Conservation (phyloP, 1,140 invertebrate genomes). For the Drosophila prosaltans region DNA sequence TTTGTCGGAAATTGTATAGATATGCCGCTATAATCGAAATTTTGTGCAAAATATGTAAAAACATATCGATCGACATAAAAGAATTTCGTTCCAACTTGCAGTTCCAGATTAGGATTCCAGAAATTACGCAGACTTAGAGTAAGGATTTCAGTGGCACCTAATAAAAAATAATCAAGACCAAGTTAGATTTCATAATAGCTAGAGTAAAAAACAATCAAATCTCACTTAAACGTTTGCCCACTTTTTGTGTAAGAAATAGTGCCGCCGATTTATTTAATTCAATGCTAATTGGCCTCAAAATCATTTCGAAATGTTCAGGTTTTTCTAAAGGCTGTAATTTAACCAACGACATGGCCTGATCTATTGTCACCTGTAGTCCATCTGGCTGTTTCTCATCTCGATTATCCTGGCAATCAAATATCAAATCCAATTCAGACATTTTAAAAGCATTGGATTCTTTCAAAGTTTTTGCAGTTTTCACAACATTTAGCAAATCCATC, state of each 20-base stretch:
- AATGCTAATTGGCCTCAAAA: not conserved
- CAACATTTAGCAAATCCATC: not conserved
- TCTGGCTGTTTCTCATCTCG: not conserved
- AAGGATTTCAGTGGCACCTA: conserved; percentile 23
- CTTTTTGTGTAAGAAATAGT: not conserved
- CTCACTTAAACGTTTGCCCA: not conserved
- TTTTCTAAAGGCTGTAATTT: not conserved
- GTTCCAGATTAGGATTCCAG: conserved; percentile 39
- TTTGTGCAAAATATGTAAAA: conserved; percentile 16
- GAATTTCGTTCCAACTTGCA: conserved; percentile 31
- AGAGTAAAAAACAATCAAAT: not conserved
- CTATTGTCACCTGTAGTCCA: not conserved
- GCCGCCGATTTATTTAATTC: not conserved
- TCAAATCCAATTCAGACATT: not conserved
- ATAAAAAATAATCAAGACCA: not conserved
- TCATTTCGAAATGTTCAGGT: not conserved
- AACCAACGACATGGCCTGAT: not conserved
- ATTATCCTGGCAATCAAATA: not conserved
- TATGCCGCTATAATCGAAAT: not conserved
- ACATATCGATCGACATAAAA: conserved; percentile 33
- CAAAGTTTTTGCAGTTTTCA: not conserved
- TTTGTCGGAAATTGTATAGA: conserved; percentile 32
- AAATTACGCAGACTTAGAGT: not conserved
- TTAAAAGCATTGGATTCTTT: not conserved
- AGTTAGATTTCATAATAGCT: not conserved